Evolutionary conservation across 37 sponge, comb jelly and placozoan genomes (phyloP).

Genomic region (Oscarella lobularis): DNA sequence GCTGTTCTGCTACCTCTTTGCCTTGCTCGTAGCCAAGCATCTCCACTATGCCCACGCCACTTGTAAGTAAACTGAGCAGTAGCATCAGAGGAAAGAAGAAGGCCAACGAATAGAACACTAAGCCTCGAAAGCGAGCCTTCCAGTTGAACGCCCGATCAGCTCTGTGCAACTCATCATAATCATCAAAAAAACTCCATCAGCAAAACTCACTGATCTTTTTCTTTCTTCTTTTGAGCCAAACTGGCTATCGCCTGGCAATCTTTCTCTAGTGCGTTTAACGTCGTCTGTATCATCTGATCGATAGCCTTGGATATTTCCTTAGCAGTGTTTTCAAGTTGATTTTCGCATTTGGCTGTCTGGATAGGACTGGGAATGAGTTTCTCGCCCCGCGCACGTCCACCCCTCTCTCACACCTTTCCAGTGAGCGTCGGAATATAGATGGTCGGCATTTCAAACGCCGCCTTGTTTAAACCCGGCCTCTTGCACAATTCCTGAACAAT

Average conservation of each 20-base stretch:
- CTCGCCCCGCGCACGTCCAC: background rate
- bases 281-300: constrained; percentile 45
- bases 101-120: background rate
- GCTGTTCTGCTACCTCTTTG: no score
- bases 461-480: constrained; percentile 56
- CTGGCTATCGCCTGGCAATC: constrained; percentile 26
- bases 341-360: constrained; percentile 41
- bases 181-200: background rate
- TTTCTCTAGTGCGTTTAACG: constrained; percentile 59
- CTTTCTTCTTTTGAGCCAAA: constrained; percentile 17
- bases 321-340: constrained; percentile 53
- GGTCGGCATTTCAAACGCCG: constrained; percentile 73
- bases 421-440: constrained; percentile 51
- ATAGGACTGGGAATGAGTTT: background rate
- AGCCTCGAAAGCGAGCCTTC: background rate
- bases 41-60: background rate
- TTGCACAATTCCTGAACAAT: constrained; percentile 71
- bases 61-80: background rate
- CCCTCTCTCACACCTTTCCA: constrained; percentile 13
- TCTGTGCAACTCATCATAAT: background rate
- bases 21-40: background rate
- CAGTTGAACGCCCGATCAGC: background rate
- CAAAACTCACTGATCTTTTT: constrained; percentile 15
- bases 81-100: background rate
- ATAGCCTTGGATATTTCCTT: constrained; percentile 44